A percentile compares a stretch with the other conserved stretches of the same genome.
phyloP scores from a whole-genome alignment of 2,888 invertebrate genomes.

The Plutella xylostella region DNA sequence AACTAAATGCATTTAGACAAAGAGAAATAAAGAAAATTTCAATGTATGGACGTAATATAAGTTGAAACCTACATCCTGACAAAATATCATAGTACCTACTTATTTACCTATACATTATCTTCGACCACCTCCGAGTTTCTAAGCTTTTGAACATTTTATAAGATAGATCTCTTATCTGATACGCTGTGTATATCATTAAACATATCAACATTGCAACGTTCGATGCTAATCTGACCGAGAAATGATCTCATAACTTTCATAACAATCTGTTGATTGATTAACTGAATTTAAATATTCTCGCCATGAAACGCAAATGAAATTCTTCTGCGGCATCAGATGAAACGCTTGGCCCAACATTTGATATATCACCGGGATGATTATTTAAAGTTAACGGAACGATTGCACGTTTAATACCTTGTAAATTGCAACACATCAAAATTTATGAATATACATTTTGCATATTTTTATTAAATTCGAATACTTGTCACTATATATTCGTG shows the following conservation, averaged over 20 bases:
- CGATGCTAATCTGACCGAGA: constrained; percentile 61
- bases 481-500: not conserved
- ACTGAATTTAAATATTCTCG: constrained; percentile 62
- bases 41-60: no score
- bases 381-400: constrained; percentile 27
- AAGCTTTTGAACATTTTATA: no score
- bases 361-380: constrained; percentile 60
- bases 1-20: no score
- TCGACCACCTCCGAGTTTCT: no score
- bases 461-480: not conserved
- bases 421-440: constrained; percentile 1
- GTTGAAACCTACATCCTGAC: no score
- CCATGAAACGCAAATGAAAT: constrained; percentile 64
- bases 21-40: no score
- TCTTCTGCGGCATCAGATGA: constrained; percentile 57
- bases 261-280: constrained; percentile 67
- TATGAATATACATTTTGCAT: not conserved
- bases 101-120: no score
- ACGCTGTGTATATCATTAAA: no score
- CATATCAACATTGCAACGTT: constrained; percentile 33
- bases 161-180: no score
- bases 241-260: constrained; percentile 64
- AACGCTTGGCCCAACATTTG: constrained; percentile 51
- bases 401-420: constrained; percentile 3
- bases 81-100: no score